Conservation (phyloP, 2,797 vertebrate genomes). For the Pantherophis vulpinus region DNA sequence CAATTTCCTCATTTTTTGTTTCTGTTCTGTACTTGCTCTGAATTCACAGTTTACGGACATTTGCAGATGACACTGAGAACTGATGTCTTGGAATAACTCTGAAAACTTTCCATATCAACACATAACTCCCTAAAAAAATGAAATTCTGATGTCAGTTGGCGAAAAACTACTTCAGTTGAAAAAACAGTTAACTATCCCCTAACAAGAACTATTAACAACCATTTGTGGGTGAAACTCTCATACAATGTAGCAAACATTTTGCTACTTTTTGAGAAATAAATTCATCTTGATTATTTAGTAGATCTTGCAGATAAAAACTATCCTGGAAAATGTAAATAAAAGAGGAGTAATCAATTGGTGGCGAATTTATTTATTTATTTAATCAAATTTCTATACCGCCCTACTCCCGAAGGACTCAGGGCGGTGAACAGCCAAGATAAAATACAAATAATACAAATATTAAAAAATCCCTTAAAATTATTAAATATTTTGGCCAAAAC, state of each 20-base stretch:
- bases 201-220: not conserved
- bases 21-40: not conserved
- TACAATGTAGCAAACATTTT: not conserved
- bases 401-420: too few species aligned
- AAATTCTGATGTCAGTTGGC: slow-evolving; percentile 33
- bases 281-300: not conserved
- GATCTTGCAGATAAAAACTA: not conserved
- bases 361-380: not conserved
- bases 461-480: too few species aligned
- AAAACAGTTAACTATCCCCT: slow-evolving; percentile 41
- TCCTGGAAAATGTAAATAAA: not conserved
- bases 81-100: slow-evolving; percentile 37
- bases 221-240: not conserved
- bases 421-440: too few species aligned
- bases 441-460: too few species aligned
- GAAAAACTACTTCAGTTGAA: slow-evolving; percentile 43
- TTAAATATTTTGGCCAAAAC: too few species aligned
- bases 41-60: not conserved
- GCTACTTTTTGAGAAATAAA: not conserved
- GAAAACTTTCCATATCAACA: slow-evolving; percentile 27
- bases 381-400: too few species aligned
- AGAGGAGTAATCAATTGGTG: not conserved
- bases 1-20: not conserved
- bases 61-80: not conserved
- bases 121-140: slow-evolving; percentile 44